These are phyloP conservation scores for Melikaiella ostensackeni DNA, from an alignment of 2,888 invertebrate genomes.

Conservation along the genomic window DNA sequence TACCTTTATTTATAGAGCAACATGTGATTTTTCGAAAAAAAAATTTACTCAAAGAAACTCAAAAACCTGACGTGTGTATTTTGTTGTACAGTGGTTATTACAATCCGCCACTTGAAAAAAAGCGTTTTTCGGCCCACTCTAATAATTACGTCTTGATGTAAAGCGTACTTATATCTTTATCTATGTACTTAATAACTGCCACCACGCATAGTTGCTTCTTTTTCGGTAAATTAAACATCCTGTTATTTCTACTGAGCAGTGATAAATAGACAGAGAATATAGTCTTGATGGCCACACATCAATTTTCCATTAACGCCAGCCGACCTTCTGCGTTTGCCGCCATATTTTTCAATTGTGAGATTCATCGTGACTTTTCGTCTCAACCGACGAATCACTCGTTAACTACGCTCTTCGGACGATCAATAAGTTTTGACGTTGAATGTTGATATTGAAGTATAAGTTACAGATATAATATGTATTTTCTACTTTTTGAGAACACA, in stretches of 20 bases:
- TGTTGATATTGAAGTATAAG: not conserved
- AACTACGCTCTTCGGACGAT: not conserved
- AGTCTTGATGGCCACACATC: not conserved
- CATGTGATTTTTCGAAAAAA: no score
- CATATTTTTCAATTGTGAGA: not conserved
- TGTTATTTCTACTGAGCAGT: not conserved
- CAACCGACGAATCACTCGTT: not conserved
- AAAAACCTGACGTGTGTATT: no score
- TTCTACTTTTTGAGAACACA: no score
- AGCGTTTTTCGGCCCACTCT: no score
- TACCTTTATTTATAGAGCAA: no score
- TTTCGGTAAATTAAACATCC: not conserved
- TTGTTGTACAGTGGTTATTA: no score
- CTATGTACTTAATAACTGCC: no score
- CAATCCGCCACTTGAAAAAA: no score
- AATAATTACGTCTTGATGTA: no score
- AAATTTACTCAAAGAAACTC: no score
- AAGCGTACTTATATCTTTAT: no score
- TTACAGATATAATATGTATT: no score
- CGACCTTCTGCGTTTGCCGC: not conserved
- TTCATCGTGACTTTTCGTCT: conserved; percentile 6
- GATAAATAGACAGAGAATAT: not conserved
- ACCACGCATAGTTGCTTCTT: not conserved
- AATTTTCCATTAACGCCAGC: not conserved
- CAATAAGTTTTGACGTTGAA: not conserved